phyloP scores from a whole-genome alignment of 2,113 vertebrate genomes.

The Columba livia region DNA sequence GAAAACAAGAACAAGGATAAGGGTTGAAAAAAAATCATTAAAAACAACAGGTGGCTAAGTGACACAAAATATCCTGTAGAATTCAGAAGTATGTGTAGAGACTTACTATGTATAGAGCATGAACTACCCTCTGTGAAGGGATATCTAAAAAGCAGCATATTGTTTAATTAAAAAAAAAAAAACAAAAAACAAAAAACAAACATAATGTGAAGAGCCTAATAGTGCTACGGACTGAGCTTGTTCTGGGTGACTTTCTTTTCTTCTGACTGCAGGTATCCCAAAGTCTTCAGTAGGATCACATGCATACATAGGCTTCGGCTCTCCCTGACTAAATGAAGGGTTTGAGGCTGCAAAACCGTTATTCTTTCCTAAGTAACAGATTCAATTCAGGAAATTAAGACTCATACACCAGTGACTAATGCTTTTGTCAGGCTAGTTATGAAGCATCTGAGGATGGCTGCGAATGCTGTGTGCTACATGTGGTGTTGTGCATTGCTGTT shows the following conservation, averaged over 20 bases:
- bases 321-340: background rate
- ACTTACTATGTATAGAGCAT: background rate
- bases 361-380: background rate
- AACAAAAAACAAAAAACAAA: background rate
- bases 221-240: background rate
- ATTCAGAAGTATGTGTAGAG: background rate
- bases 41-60: constrained; percentile 27
- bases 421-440: background rate
- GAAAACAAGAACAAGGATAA: background rate
- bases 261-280: background rate
- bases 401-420: background rate
- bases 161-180: background rate
- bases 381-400: background rate
- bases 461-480: background rate
- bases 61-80: background rate
- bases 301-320: accelerated
- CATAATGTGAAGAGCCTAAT: background rate
- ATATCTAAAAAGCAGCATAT: background rate
- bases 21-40: background rate
- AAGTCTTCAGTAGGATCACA: background rate
- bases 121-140: background rate
- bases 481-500: background rate
- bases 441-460: accelerated
- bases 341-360: background rate
- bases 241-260: background rate